These are phyloP conservation scores for Emydocephalus ijimae DNA, from an alignment of 2,113 vertebrate genomes.

Conservation along the genomic window DNA sequence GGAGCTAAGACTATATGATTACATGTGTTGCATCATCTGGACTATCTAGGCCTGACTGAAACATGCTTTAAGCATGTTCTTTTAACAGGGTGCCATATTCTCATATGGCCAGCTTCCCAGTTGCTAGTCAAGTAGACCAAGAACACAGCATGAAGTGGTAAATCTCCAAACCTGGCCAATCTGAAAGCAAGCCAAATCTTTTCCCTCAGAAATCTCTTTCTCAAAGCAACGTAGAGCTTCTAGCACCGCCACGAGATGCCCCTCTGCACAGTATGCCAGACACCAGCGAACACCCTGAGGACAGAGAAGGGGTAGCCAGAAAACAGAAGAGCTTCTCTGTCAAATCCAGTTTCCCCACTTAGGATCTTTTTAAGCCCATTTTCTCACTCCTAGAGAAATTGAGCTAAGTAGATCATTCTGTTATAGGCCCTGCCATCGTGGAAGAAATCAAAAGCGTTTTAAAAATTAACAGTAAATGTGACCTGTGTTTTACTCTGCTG, in stretches of 20 bases:
- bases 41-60: background rate
- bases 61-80: background rate
- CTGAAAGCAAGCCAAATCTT: background rate
- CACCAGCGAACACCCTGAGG: slow-evolving; percentile 2
- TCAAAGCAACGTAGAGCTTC: background rate
- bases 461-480: background rate
- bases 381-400: background rate
- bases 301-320: no score
- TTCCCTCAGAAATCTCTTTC: background rate
- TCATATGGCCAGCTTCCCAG: background rate
- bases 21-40: background rate
- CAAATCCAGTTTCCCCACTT: background rate
- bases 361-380: no score
- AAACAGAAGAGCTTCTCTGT: no score
- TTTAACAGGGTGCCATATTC: background rate
- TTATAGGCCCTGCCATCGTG: background rate
- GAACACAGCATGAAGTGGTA: background rate
- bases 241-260: background rate
- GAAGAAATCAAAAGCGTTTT: background rate
- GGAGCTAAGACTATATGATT: background rate
- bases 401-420: background rate
- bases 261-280: background rate
- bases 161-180: background rate
- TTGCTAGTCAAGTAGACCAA: background rate
- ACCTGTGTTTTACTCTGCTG: background rate